Conservation (phyloP, 2,888 invertebrate species). For the Meta bourneti region DNA sequence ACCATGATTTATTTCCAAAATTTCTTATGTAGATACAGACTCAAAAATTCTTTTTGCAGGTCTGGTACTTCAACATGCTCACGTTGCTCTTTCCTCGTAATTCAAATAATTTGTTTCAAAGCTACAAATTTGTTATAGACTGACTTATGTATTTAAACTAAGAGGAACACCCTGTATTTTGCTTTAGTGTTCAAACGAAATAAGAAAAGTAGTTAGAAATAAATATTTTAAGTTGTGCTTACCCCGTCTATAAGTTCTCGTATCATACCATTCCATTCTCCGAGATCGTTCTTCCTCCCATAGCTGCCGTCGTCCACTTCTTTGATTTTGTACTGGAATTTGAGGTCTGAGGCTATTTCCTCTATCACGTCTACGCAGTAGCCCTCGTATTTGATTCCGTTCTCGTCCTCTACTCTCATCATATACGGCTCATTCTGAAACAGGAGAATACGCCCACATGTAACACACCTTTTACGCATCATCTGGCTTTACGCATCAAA, state of each 20-base stretch:
- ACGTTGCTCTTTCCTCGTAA: too few species aligned
- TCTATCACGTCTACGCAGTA: slow-evolving; percentile 95
- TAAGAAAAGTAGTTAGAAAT: too few species aligned
- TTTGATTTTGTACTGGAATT: slow-evolving; percentile 78
- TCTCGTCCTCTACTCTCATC: slow-evolving; percentile 86
- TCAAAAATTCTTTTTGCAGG: too few species aligned
- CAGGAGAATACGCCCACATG: not conserved
- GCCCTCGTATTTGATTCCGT: slow-evolving; percentile 88
- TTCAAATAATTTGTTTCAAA: too few species aligned
- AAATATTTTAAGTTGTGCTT: slow-evolving; percentile 79
- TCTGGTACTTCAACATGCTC: too few species aligned
- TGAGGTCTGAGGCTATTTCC: slow-evolving; percentile 86
- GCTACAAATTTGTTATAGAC: too few species aligned
- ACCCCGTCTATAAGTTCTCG: slow-evolving; percentile 94
- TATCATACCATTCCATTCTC: slow-evolving; percentile 91
- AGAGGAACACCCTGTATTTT: too few species aligned
- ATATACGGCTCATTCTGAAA: slow-evolving; percentile 91
- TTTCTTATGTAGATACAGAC: too few species aligned
- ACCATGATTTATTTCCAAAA: too few species aligned
- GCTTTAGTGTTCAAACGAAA: too few species aligned
- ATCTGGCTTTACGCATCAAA: not conserved
- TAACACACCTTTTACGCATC: not conserved
- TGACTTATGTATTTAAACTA: too few species aligned
- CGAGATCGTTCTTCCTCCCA: slow-evolving; percentile 87
- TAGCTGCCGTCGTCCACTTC: slow-evolving; percentile 92